A percentile compares a stretch with the other conserved stretches of the same genome.
These are phyloP conservation scores for Linnaemya tessellans DNA, from an alignment of 2,888 invertebrate genomes.

Conservation along the genomic window DNA sequence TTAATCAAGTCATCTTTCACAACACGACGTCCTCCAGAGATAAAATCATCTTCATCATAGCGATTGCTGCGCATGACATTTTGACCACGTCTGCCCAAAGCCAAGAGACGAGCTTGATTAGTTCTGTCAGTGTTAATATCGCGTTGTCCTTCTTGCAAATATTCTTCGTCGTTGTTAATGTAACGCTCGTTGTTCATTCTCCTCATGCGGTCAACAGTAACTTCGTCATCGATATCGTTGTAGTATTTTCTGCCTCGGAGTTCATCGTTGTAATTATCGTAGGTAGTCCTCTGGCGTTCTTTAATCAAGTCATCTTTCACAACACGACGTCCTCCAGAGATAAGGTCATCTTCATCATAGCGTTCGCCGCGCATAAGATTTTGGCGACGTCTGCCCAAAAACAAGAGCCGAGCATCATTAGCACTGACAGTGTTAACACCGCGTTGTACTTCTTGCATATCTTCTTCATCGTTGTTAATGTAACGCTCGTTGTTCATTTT, in stretches of 20 bases:
- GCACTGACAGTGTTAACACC: slow-evolving; percentile 40
- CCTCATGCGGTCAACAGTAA: no score
- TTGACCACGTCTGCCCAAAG: slow-evolving; percentile 48
- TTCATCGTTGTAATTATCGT: background rate
- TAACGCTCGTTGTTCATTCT: no score
- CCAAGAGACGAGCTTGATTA: slow-evolving; percentile 50
- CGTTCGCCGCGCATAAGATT: slow-evolving; percentile 12
- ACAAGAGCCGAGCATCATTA: slow-evolving; percentile 52
- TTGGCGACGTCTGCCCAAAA: slow-evolving; percentile 50
- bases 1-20: background rate
- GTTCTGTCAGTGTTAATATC: slow-evolving; percentile 36
- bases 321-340: slow-evolving; percentile 50
- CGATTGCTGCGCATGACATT: slow-evolving; percentile 7
- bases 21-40: slow-evolving; percentile 50
- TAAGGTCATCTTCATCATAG: slow-evolving; percentile 42
- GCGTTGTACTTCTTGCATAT: background rate
- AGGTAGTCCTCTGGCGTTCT: background rate
- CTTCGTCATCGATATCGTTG: no score
- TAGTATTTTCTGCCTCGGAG: background rate
- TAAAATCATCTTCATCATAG: slow-evolving; percentile 41
- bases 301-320: background rate
- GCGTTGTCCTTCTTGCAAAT: slow-evolving; percentile 3
- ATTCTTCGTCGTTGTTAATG: no score
- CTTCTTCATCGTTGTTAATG: slow-evolving; percentile 19
- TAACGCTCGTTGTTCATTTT: slow-evolving; percentile 12